phyloP scores from a whole-genome alignment of 2,113 vertebrate species.

The Colossoma macropomum region DNA sequence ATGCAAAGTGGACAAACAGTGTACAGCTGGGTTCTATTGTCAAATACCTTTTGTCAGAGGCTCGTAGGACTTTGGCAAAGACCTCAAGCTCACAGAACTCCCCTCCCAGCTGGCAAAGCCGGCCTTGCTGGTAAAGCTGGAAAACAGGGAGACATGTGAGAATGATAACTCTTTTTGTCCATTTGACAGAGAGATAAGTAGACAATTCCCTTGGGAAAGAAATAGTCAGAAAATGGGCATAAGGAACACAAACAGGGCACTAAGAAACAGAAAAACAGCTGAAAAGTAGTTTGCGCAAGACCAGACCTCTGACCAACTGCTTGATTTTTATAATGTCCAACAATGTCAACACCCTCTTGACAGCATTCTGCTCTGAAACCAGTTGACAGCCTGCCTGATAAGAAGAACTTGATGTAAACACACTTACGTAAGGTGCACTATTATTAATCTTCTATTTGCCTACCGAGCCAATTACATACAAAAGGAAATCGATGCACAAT shows the following conservation, averaged over 20 bases:
- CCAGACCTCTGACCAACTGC: neutral
- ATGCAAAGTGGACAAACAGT: neutral
- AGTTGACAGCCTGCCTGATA: neutral
- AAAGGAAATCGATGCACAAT: neutral
- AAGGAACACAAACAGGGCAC: slow-evolving; percentile 35
- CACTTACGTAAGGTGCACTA: neutral
- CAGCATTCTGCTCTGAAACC: neutral
- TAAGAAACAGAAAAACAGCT: neutral
- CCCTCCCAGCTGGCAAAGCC: slow-evolving; percentile 96
- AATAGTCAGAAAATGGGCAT: slow-evolving; percentile 17
- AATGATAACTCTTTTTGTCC: slow-evolving; percentile 22
- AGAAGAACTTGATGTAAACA: neutral
- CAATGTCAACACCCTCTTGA: neutral
- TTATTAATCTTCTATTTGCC: neutral
- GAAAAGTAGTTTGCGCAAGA: slow-evolving; percentile 36
- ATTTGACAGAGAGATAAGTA: slow-evolving; percentile 33
- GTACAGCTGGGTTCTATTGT: neutral
- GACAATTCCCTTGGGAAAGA: slow-evolving; percentile 34
- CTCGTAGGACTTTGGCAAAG: slow-evolving; percentile 97
- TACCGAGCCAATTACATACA: neutral
- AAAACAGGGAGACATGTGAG: slow-evolving; percentile 54
- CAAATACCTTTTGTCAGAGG: slow-evolving; percentile 96
- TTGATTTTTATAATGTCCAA: neutral
- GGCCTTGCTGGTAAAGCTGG: slow-evolving; percentile 98
- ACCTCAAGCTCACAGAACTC: slow-evolving; percentile 99